Evolutionary conservation across 92 coral and sea anemone genomes (phyloP).

Genomic region (Nematostella vectensis): DNA sequence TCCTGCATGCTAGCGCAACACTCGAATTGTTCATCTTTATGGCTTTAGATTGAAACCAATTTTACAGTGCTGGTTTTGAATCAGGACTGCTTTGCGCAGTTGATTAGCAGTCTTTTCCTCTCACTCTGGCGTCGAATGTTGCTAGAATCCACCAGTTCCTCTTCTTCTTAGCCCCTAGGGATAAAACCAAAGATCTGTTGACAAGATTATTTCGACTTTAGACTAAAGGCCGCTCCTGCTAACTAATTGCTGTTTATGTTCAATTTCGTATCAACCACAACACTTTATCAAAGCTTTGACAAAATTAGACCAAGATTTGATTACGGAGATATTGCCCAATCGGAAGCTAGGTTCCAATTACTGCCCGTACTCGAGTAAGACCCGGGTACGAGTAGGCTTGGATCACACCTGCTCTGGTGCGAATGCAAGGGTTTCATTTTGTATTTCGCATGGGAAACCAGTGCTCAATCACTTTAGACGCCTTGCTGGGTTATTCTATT

Average conservation of each 20-base stretch:
- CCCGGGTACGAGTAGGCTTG: no score
- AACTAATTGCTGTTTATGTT: neutral
- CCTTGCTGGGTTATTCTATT: neutral
- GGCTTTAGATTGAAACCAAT: neutral
- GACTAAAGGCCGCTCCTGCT: neutral
- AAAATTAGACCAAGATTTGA: neutral
- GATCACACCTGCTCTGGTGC: no score
- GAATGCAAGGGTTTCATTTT: no score
- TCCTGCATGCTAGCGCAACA: neutral
- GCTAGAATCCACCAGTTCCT: no score
- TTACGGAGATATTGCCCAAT: no score
- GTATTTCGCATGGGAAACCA: no score
- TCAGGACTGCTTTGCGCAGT: no score
- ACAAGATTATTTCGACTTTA: neutral
- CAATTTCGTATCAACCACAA: neutral
- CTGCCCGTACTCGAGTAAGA: no score
- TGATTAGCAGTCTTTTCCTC: no score
- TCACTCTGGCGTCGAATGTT: no score
- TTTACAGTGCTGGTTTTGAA: neutral
- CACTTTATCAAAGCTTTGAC: neutral
- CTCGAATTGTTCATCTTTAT: constrained; percentile 15
- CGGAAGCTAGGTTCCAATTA: no score
- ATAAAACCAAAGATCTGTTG: neutral
- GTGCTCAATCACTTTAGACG: neutral
- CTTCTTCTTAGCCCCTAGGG: neutral